Conservation (phyloP, 1,140 invertebrate genomes). For the Cotesia typhae region DNA sequence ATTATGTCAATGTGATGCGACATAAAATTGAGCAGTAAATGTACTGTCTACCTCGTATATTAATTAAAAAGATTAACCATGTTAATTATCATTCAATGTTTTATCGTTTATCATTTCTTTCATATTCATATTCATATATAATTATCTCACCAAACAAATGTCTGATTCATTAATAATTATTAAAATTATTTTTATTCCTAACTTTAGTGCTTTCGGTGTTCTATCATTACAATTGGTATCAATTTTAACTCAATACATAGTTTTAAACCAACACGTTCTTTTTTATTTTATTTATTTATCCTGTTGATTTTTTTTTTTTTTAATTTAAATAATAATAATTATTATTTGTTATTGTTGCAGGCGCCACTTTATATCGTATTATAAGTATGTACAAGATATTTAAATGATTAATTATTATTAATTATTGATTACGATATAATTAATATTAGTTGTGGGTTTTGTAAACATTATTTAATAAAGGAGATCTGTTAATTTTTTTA, state of each 20-base stretch:
- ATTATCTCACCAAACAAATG: neutral
- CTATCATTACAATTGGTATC: slow-evolving; percentile 40
- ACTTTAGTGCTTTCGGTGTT: slow-evolving; percentile 33
- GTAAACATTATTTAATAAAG: slow-evolving; percentile 23
- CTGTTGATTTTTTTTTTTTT: slow-evolving; percentile 34
- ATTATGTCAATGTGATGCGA: slow-evolving; percentile 44
- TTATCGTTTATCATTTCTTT: slow-evolving; percentile 27
- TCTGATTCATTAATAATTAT: slow-evolving; percentile 18
- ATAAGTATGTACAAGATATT: slow-evolving; percentile 65
- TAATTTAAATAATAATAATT: slow-evolving; percentile 40
- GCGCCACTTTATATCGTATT: slow-evolving; percentile 52
- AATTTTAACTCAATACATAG: slow-evolving; percentile 20
- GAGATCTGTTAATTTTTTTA: slow-evolving; percentile 53
- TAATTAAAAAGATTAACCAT: slow-evolving; percentile 31
- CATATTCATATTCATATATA: slow-evolving; percentile 21
- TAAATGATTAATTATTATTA: slow-evolving; percentile 50
- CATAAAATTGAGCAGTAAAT: slow-evolving; percentile 61
- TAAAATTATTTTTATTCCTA: slow-evolving; percentile 25
- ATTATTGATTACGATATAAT: slow-evolving; percentile 61
- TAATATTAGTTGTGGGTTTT: slow-evolving; percentile 55
- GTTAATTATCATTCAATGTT: slow-evolving; percentile 17
- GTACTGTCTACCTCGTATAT: slow-evolving; percentile 40
- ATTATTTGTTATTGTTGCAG: slow-evolving; percentile 43
- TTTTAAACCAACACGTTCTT: slow-evolving; percentile 16
- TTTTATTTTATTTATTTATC: slow-evolving; percentile 46